Conservation (phyloP, 37 sponge, comb jelly and placozoan species). For the Haliclona indistincta region DNA sequence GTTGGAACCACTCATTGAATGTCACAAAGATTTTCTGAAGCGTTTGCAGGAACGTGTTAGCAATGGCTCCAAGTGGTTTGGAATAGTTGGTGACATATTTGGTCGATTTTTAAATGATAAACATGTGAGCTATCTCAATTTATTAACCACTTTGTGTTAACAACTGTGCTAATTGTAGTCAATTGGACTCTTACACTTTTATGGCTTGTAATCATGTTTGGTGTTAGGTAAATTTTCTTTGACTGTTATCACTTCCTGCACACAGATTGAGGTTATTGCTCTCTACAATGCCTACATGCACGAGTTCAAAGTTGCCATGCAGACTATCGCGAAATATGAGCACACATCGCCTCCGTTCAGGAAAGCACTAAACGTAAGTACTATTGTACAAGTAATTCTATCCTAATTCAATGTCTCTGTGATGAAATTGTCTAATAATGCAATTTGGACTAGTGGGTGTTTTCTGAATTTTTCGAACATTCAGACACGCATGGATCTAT, state of each 20-base stretch:
- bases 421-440: too few species aligned
- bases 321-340: constrained; percentile 46
- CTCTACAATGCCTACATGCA: constrained; percentile 67
- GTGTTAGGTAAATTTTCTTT: background rate
- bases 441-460: too few species aligned
- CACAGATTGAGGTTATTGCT: constrained; percentile 47
- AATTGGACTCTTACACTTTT: background rate
- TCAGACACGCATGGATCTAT: background rate
- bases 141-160: background rate
- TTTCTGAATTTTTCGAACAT: too few species aligned
- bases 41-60: constrained; percentile 19
- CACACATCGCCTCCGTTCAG: constrained; percentile 24
- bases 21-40: constrained; percentile 28
- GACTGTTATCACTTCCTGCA: background rate
- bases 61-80: background rate
- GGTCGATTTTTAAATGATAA: constrained; percentile 4
- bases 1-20: constrained; percentile 59
- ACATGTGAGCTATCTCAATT: background rate
- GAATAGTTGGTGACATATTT: constrained; percentile 63
- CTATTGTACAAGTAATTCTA: background rate
- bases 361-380: background rate
- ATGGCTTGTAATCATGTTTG: too few species aligned
- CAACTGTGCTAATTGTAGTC: background rate
- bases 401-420: too few species aligned
- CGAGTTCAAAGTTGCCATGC: constrained; percentile 56